phyloP scores from a whole-genome alignment of 1,140 invertebrate genomes.

The Bombus superbus region DNA sequence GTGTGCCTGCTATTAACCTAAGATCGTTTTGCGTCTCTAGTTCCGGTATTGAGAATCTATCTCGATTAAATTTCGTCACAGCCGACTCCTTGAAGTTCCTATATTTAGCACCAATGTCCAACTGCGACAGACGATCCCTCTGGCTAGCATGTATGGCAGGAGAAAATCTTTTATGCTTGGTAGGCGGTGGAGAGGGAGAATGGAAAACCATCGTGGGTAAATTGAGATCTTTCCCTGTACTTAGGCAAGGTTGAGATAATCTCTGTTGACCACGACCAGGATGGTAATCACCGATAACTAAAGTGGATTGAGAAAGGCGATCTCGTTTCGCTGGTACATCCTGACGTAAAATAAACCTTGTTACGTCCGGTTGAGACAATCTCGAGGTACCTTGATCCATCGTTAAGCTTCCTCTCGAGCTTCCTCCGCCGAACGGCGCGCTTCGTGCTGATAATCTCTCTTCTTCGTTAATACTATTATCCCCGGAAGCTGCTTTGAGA shows the following conservation, averaged over 20 bases:
- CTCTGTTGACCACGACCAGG: slow-evolving; percentile 75
- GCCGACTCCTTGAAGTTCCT: slow-evolving; percentile 52
- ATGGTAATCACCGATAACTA: slow-evolving; percentile 77
- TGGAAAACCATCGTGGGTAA: slow-evolving; percentile 43
- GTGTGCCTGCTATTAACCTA: slow-evolving; percentile 75
- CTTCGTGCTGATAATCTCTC: slow-evolving; percentile 72
- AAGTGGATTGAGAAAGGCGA: slow-evolving; percentile 77
- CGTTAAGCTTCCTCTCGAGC: slow-evolving; percentile 53
- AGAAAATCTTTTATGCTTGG: slow-evolving; percentile 70
- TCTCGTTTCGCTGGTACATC: slow-evolving; percentile 70
- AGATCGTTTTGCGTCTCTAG: slow-evolving; percentile 78
- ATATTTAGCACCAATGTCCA: slow-evolving; percentile 76
- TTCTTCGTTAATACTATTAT: slow-evolving; percentile 74
- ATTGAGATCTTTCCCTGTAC: slow-evolving; percentile 58
- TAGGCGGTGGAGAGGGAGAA: slow-evolving; percentile 53
- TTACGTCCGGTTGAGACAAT: slow-evolving; percentile 66
- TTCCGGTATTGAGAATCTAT: slow-evolving; percentile 79
- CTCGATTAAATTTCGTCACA: slow-evolving; percentile 74
- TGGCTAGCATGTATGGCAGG: slow-evolving; percentile 65
- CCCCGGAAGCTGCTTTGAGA: slow-evolving; percentile 68
- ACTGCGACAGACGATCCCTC: slow-evolving; percentile 76
- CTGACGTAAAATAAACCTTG: slow-evolving; percentile 55
- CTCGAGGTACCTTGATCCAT: slow-evolving; percentile 52
- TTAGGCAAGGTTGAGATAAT: slow-evolving; percentile 75
- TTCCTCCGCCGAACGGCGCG: slow-evolving; percentile 60